Conservation (phyloP, 1,140 invertebrate genomes). For the Coboldia fuscipes region DNA sequence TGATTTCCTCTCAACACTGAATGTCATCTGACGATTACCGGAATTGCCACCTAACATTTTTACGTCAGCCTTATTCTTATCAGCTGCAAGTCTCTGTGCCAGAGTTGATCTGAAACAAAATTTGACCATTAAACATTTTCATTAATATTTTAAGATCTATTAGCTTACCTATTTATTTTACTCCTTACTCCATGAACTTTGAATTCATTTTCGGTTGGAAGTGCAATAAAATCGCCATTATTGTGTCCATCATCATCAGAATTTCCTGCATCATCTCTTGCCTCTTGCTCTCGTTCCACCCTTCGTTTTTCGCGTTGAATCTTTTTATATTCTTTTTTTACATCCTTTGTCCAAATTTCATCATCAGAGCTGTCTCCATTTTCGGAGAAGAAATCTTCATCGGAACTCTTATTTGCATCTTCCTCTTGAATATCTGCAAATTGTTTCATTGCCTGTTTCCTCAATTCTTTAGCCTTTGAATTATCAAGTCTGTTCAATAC, state of each 20-base stretch:
- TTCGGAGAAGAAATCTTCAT: constrained; percentile 18
- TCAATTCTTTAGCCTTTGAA: constrained; percentile 33
- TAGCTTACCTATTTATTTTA: constrained; percentile 27
- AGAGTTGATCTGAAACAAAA: too few species aligned
- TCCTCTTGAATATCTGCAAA: constrained; percentile 15
- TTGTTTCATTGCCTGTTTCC: constrained; percentile 19
- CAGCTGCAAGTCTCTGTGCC: too few species aligned
- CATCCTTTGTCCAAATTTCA: constrained; percentile 66
- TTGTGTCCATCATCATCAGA: constrained; percentile 12
- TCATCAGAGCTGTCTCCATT: constrained; percentile 42
- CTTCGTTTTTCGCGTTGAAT: constrained; percentile 20
- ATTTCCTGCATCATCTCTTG: constrained; percentile 5
- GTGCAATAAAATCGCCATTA: constrained; percentile 42
- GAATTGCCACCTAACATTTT: constrained; percentile 26
- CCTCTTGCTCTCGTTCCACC: constrained; percentile 18
- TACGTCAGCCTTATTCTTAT: too few species aligned
- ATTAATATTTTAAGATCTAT: too few species aligned
- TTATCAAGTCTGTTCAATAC: constrained; percentile 64
- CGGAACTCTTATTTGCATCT: constrained; percentile 18
- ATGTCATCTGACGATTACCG: constrained; percentile 60
- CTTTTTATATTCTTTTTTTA: constrained; percentile 48
- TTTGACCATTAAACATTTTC: too few species aligned
- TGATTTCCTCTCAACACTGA: constrained; percentile 34
- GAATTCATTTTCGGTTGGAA: constrained; percentile 37
- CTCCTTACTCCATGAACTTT: constrained; percentile 20